Percentiles rank a stretch among this genome's conserved stretches.
Conservation (phyloP, 2,888 invertebrate species). For the Hydriomena furcata region DNA sequence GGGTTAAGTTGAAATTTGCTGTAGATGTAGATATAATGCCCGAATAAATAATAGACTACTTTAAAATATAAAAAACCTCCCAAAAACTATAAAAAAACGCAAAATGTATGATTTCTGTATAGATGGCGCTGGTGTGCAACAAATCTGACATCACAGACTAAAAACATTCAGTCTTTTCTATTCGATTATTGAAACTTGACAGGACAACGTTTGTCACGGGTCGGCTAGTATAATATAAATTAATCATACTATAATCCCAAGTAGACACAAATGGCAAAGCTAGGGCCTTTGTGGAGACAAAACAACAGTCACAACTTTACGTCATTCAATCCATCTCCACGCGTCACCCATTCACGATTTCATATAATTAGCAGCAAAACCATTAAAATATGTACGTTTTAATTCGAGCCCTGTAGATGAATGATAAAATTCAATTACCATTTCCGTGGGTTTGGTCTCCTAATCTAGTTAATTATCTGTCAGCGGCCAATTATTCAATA, state of each 20-base stretch:
- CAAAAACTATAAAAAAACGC: too few species aligned
- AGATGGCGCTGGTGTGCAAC: too few species aligned
- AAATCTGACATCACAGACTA: too few species aligned
- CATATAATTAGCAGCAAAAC: conserved; percentile 16
- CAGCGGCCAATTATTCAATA: conserved; percentile 26
- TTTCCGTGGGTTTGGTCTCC: conserved; percentile 52
- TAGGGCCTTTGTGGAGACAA: background rate
- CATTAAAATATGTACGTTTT: conserved; percentile 29
- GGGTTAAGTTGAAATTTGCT: too few species aligned
- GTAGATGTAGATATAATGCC: too few species aligned
- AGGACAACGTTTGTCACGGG: too few species aligned
- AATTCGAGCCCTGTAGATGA: conserved; percentile 37
- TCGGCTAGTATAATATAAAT: too few species aligned
- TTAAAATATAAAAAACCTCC: too few species aligned
- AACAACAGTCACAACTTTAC: conserved; percentile 11
- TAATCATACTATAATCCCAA: background rate
- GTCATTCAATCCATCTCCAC: conserved; percentile 6
- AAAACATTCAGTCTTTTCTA: too few species aligned
- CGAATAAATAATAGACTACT: too few species aligned
- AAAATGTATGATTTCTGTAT: too few species aligned
- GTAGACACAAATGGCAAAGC: background rate
- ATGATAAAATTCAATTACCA: conserved; percentile 55
- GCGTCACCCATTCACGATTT: conserved; percentile 15
- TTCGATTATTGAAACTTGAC: too few species aligned
- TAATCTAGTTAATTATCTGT: conserved; percentile 35